These are phyloP conservation scores for Stenotaenia linearis DNA, from an alignment of 2,888 invertebrate species.

Conservation along the genomic window DNA sequence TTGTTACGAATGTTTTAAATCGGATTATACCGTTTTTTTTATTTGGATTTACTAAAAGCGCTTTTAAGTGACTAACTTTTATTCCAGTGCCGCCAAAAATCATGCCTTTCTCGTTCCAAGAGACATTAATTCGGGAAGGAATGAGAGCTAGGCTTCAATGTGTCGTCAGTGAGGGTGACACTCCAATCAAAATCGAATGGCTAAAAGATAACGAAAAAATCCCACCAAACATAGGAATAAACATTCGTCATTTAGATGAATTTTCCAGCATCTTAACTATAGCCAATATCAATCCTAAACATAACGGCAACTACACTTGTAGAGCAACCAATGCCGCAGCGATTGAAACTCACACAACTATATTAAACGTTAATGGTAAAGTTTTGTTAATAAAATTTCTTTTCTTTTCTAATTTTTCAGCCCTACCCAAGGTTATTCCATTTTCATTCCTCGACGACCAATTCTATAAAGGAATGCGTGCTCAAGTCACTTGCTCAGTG, in stretches of 20 bases:
- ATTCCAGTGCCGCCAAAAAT: constrained; percentile 69
- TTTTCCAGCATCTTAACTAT: constrained; percentile 55
- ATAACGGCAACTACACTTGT: constrained; percentile 34
- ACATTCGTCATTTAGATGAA: constrained; percentile 30
- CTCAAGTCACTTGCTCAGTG: constrained; percentile 7
- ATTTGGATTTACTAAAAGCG: no score
- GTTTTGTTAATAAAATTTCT: not conserved
- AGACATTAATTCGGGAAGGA: constrained; percentile 67
- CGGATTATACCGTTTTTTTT: no score
- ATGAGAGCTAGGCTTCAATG: constrained; percentile 75
- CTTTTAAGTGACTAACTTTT: not conserved
- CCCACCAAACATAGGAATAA: constrained; percentile 12
- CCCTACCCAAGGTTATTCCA: constrained; percentile 37
- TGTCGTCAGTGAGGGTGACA: constrained; percentile 72
- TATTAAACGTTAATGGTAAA: constrained; percentile 33
- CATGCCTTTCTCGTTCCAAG: constrained; percentile 78
- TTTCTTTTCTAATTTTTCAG: constrained; percentile 55
- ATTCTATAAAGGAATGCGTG: constrained; percentile 27
- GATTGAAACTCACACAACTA: constrained; percentile 24
- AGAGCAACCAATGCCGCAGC: constrained; percentile 30
- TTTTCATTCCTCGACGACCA: constrained; percentile 27
- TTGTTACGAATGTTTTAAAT: no score
- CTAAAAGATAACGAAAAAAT: constrained; percentile 69
- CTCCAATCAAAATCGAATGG: constrained; percentile 72
- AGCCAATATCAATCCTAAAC: constrained; percentile 51